Evolutionary conservation across 2,797 vertebrate genomes (phyloP), one percentile per base, ranked within the genome.

Genomic region (Agapornis canus): DNA sequence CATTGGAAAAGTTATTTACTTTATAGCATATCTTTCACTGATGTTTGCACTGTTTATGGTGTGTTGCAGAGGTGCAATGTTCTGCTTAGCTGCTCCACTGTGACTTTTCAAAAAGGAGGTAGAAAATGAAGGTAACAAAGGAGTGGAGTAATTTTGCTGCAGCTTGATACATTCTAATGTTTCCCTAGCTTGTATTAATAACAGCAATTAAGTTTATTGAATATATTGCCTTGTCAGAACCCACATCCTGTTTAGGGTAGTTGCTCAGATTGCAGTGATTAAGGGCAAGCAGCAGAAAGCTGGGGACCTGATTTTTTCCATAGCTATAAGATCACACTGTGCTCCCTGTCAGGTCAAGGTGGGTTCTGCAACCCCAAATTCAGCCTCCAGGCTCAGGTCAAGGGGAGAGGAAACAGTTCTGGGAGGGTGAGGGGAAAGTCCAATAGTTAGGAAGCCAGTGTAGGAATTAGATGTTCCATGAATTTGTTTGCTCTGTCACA

Each of bases 151-250:
- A 77, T 94, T 95, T 92, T 96, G 43, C 78, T 93, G 75, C 65
- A 77, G 77, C 71, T 86, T 72, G 68, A 83, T 95, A 73, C 27
- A 19, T 94, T 86, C 83, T 80, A 89, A 81, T 83, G 81, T 81
- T 83, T 96, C 80, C 69, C 89, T 63, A 37, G 79, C 49, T 91
- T 23, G 10, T 89, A 93, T 88, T 94, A 96, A 94, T 92, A 88
- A 77, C 88, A 78, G 78, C 83, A 94, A 75, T 95, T 94, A 91
- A 52, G 39, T 93, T 84, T 94, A 82, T 95, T 94, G 90, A 95
- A 90, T 92, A 68, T 69, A 90, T 81, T 71, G 69, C 92, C 66
- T 27, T 64, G 87, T 86, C 85, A 94, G 78, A 89, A 40, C 29
- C 51, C 64, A 84, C 88, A 94, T 95, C 75, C 87, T 90, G 72